A percentile compares a stretch with the other conserved stretches of the same genome.
Conservation (phyloP, 1,140 invertebrate genomes). For the Phthorimaea operculella region DNA sequence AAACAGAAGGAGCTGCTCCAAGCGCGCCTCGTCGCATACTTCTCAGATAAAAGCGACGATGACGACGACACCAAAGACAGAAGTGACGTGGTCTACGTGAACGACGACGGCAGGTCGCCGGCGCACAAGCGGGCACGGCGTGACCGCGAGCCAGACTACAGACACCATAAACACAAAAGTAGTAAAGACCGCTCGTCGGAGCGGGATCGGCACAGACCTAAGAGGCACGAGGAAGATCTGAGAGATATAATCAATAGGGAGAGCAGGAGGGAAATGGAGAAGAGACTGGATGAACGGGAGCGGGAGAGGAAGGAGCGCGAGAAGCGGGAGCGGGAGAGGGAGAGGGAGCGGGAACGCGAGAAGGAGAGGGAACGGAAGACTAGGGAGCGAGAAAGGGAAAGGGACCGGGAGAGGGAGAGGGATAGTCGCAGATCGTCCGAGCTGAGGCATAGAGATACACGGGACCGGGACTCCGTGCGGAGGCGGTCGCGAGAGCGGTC, state of each 20-base stretch:
- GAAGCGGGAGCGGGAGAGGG: constrained; percentile 38
- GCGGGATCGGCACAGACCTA: constrained; percentile 34
- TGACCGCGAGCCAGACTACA: constrained; percentile 23
- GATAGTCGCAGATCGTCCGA: constrained; percentile 25
- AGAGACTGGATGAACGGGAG: constrained; percentile 40
- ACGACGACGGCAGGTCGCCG: constrained; percentile 33
- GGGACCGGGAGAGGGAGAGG: constrained; percentile 31
- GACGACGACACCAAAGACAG: constrained; percentile 18
- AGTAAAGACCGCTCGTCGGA: constrained; percentile 37
- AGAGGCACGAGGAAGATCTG: constrained; percentile 48
- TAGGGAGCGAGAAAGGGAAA: constrained; percentile 26
- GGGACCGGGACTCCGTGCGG: constrained; percentile 38
- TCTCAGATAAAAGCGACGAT: constrained; percentile 62
- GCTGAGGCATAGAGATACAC: constrained; percentile 13
- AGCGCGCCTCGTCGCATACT: constrained; percentile 71
- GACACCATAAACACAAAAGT: constrained; percentile 29
- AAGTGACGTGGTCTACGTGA: constrained; percentile 27
- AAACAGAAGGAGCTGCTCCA: constrained; percentile 83
- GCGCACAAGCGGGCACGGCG: constrained; percentile 21
- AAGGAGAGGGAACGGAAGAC: constrained; percentile 20
- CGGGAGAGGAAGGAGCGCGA: constrained; percentile 43
- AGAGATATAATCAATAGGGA: constrained; percentile 53
- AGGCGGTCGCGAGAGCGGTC: constrained; percentile 40
- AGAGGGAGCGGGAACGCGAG: constrained; percentile 34
- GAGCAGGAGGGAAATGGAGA: constrained; percentile 54